A percentile compares a stretch with the other conserved stretches of the same genome.
phyloP scores from a whole-genome alignment of 2,888 invertebrate species.

The Matsumyia berberina region DNA sequence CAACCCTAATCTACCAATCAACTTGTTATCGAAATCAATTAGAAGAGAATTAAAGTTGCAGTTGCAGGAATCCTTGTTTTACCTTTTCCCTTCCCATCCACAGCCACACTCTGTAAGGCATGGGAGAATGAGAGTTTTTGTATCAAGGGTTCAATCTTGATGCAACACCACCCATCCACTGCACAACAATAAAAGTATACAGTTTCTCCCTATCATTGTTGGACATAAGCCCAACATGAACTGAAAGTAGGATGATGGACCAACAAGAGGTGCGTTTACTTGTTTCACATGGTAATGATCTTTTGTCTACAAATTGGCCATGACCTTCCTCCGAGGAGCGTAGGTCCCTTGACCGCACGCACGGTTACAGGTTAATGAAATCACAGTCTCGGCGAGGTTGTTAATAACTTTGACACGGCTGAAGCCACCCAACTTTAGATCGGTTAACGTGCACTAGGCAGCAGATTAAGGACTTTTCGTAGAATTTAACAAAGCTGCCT shows the following conservation, averaged over 20 bases:
- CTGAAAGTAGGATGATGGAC: not conserved
- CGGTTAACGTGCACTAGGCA: slow-evolving; percentile 33
- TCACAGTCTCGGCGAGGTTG: not conserved
- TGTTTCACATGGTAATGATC: slow-evolving; percentile 26
- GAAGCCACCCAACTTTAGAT: too few relatives aligned
- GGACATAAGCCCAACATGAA: not conserved
- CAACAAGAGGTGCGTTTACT: slow-evolving; percentile 18
- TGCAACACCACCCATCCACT: slow-evolving; percentile 3
- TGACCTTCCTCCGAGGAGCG: not conserved
- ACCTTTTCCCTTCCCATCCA: not conserved
- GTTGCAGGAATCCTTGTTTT: not conserved
- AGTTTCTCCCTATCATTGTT: not conserved
- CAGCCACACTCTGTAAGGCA: too few relatives aligned
- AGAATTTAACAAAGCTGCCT: slow-evolving; percentile 23
- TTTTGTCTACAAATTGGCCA: slow-evolving; percentile 33
- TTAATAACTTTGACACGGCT: not conserved
- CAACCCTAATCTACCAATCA: slow-evolving; percentile 61
- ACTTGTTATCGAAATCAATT: slow-evolving; percentile 67
- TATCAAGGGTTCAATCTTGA: not conserved
- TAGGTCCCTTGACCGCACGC: not conserved
- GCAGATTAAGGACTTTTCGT: not conserved
- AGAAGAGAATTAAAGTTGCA: slow-evolving; percentile 61
- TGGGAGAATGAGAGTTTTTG: slow-evolving; percentile 4
- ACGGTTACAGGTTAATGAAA: slow-evolving; percentile 6
- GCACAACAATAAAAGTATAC: slow-evolving; percentile 14